These are phyloP conservation scores for Platycnemis pennipes DNA, from an alignment of 2,888 invertebrate genomes.

Conservation along the genomic window DNA sequence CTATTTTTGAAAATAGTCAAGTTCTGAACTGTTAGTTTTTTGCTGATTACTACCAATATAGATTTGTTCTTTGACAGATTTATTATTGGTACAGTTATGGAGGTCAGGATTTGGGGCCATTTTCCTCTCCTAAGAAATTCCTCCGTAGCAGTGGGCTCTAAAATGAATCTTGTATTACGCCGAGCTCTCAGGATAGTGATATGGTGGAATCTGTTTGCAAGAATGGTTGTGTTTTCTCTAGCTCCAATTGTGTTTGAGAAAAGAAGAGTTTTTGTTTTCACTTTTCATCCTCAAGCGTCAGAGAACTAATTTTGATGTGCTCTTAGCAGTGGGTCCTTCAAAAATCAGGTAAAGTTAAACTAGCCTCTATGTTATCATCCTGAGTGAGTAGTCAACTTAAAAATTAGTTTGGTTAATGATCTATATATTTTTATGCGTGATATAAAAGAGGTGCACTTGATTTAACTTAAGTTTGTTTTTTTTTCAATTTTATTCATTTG, in stretches of 20 bases:
- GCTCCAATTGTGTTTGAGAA: not conserved
- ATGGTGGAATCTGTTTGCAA: slow-evolving; percentile 55
- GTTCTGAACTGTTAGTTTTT: not conserved
- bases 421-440: not conserved
- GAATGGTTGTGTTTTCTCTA: slow-evolving; percentile 63
- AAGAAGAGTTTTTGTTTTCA: slow-evolving; percentile 34
- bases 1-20: slow-evolving; percentile 5
- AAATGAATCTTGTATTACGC: not conserved
- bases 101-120: slow-evolving; percentile 64
- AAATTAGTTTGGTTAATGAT: not conserved
- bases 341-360: slow-evolving; percentile 39
- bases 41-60: not conserved
- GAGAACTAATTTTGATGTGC: slow-evolving; percentile 54
- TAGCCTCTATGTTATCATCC: not conserved
- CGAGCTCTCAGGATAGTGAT: slow-evolving; percentile 42
- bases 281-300: slow-evolving; percentile 33
- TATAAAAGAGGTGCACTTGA: not conserved
- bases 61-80: not conserved
- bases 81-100: slow-evolving; percentile 52
- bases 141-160: not conserved
- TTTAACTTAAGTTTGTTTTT: not conserved
- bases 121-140: slow-evolving; percentile 43
- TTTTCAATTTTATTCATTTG: not conserved
- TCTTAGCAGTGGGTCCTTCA: slow-evolving; percentile 58
- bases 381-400: not conserved